Evolutionary conservation across 2,888 invertebrate genomes (phyloP).

Genomic region (Tridacna crocea): DNA sequence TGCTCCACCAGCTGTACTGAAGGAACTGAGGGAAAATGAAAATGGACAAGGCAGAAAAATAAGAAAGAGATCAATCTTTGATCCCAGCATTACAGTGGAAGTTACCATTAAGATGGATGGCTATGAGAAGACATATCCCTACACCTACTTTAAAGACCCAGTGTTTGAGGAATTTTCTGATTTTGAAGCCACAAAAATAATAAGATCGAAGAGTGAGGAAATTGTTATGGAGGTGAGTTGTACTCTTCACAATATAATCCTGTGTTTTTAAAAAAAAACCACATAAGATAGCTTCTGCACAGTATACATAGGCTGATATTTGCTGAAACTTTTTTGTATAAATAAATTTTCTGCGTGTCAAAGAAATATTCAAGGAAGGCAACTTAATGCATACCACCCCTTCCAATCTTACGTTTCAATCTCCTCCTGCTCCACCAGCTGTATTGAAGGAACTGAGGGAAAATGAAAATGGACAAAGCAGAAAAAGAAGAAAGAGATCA

Average conservation of each 20-base stretch:
- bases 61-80: neutral
- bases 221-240: no score
- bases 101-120: neutral
- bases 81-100: constrained; percentile 3
- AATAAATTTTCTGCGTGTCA: no score
- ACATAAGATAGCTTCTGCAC: no score
- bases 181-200: no score
- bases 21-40: neutral
- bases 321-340: no score
- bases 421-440: neutral
- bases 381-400: no score
- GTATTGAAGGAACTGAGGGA: neutral
- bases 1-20: neutral
- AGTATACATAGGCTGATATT: no score
- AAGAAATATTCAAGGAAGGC: no score
- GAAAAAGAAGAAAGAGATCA: neutral
- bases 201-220: no score
- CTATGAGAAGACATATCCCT: neutral
- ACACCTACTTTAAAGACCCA: neutral
- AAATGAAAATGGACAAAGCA: neutral
- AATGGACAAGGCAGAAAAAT: neutral
- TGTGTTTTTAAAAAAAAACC: no score
- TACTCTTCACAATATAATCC: no score
- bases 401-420: no score
- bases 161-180: neutral